Conservation (phyloP, 2,888 invertebrate genomes). For the Eilema griseolum region DNA sequence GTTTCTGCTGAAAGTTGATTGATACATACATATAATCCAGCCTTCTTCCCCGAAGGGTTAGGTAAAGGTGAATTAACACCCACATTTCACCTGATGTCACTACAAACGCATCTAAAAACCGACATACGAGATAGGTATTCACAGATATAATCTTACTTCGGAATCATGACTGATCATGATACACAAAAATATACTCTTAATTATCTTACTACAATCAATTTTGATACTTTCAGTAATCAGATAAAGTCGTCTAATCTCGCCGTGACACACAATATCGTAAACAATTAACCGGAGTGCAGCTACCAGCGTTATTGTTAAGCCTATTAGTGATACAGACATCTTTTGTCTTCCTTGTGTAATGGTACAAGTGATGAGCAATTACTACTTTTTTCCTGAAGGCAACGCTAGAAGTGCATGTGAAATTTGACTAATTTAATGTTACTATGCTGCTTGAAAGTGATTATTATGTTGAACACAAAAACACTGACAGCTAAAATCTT, state of each 20-base stretch:
- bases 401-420: too few species aligned
- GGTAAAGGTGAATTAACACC: too few species aligned
- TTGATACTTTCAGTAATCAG: conserved; percentile 29
- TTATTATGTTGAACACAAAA: too few species aligned
- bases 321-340: conserved; percentile 72
- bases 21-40: too few species aligned
- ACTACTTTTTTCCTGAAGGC: too few species aligned
- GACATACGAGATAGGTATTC: not conserved
- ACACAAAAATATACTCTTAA: not conserved
- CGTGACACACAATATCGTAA: conserved; percentile 60
- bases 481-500: too few species aligned
- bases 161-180: not conserved
- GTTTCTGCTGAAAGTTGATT: too few species aligned
- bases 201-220: not conserved
- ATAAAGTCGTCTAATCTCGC: conserved; percentile 53
- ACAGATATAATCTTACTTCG: not conserved
- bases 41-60: too few species aligned
- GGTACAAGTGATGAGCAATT: conserved; percentile 48
- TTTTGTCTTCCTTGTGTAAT: conserved; percentile 60
- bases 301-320: conserved; percentile 73
- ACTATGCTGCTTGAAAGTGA: too few species aligned
- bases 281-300: conserved; percentile 75
- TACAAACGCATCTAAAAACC: not conserved
- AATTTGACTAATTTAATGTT: too few species aligned
- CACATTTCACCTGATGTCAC: too few species aligned